phyloP scores from a whole-genome alignment of 2,888 invertebrate species.

The Diarsia rubi region DNA sequence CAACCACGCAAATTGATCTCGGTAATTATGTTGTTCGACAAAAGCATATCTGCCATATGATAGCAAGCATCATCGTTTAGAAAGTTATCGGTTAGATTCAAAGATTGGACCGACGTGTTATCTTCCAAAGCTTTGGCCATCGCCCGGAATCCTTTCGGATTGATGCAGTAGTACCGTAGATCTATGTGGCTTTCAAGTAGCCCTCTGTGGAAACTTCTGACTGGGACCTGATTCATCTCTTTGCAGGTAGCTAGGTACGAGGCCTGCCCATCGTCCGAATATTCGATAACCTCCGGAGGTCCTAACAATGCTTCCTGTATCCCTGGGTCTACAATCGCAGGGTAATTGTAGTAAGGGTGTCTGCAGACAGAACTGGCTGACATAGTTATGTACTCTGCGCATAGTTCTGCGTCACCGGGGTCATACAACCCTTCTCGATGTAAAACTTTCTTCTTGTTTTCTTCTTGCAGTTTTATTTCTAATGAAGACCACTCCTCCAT shows the following conservation, averaged over 20 bases:
- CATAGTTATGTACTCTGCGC: constrained; percentile 75
- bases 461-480: constrained; percentile 66
- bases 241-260: constrained; percentile 79
- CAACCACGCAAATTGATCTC: constrained; percentile 82
- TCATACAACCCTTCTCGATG: constrained; percentile 73
- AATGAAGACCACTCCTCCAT: constrained; percentile 84
- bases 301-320: constrained; percentile 76
- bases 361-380: constrained; percentile 78
- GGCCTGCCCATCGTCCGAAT: constrained; percentile 81
- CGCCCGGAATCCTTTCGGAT: constrained; percentile 77
- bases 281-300: constrained; percentile 67
- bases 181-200: constrained; percentile 76
- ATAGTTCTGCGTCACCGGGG: constrained; percentile 81
- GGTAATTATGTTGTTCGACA: constrained; percentile 71
- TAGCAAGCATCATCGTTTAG: constrained; percentile 80
- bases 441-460: constrained; percentile 72
- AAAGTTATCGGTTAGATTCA: constrained; percentile 81
- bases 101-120: constrained; percentile 75
- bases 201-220: constrained; percentile 74
- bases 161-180: constrained; percentile 81
- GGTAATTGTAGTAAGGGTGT: constrained; percentile 82
- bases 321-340: constrained; percentile 82
- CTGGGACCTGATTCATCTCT: constrained; percentile 78
- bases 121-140: constrained; percentile 79
- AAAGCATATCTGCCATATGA: constrained; percentile 81